phyloP scores from a whole-genome alignment of 2,888 invertebrate species.

The Pristionchus maxplancki region DNA sequence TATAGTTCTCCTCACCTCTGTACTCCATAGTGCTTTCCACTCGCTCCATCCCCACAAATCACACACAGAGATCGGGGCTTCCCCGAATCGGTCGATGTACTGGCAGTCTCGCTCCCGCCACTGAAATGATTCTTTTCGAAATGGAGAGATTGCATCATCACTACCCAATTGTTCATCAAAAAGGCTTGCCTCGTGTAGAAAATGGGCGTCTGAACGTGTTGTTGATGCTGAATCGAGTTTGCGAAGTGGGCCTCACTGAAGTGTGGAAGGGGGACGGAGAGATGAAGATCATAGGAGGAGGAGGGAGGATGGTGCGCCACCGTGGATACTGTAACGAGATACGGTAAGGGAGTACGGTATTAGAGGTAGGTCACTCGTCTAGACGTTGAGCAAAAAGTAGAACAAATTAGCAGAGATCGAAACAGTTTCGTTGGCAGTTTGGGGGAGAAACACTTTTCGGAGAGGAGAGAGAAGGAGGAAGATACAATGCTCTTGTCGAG shows the following conservation, averaged over 20 bases:
- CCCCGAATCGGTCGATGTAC: not conserved
- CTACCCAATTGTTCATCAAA: no score
- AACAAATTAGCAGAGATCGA: not conserved
- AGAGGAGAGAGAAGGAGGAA: not conserved
- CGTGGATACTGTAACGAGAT: not conserved
- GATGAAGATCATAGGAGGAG: slow-evolving; percentile 19
- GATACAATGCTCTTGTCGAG: not conserved
- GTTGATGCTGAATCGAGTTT: not conserved
- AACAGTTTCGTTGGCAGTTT: slow-evolving; percentile 23
- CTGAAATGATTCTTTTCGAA: not conserved
- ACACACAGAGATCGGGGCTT: slow-evolving; percentile 1
- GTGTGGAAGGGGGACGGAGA: not conserved
- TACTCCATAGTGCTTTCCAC: slow-evolving; percentile 53
- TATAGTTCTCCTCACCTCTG: not conserved
- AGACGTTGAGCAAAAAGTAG: not conserved
- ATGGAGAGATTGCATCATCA: not conserved
- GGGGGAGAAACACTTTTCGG: not conserved
- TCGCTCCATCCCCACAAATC: slow-evolving; percentile 52
- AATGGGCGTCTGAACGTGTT: not conserved
- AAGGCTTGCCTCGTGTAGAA: slow-evolving; percentile 6
- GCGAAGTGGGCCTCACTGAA: slow-evolving; percentile 10
- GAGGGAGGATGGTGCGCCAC: not conserved
- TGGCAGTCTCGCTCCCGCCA: not conserved
- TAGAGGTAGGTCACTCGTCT: no score
- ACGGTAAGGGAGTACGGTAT: not conserved